Base-by-base conservation (phyloP, 2,888 invertebrate species). In the Neelides folsomi region DNA sequence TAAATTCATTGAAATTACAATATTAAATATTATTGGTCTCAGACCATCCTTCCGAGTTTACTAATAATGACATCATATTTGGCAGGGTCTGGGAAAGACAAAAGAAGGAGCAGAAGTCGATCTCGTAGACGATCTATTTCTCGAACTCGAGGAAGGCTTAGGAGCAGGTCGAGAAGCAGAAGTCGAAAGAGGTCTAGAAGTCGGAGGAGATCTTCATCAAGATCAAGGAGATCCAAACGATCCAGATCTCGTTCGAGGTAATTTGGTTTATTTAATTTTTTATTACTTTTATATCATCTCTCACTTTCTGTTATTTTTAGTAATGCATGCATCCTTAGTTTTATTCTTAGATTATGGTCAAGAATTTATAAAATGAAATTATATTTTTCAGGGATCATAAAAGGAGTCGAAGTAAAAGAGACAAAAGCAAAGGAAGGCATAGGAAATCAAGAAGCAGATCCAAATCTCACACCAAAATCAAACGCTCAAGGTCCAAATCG, bases 31-130 rank as follows among this genome's bases (percentile, higher is more conserved):
- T n/a, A n/a, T n/a, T n/a, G n/a, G n/a, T n/a, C n/a, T n/a, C n/a
- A n/a, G n/a, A n/a, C n/a, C n/a, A 5, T 27, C 7, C 27, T 27
- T 27, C 3, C 27, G 3, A 44, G 13, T 40, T 18, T 19, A n/a
- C 7, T 16, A 37, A 27, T 15, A 18, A 37, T n/a, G 47, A 15
- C 40, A 43, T 37, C 9, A 2, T 38, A 27, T 27, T 27, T 27
- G 27, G 3, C 7, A 27, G 27, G 27, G 27, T 27, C 71, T 88
- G 19, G 84, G 86, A 10, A 40, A 13, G n/a, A 41, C 42, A 16
- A 1, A 87, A 88, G 69, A 87, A 88, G 65, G 69, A 69, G 55
- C 86, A 88, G 62, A 46, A 63, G 60, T 51, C 43, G 57, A 47
- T 59, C 59, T 10, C 52, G 60, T 27, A 56, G 54, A 53, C 66